Percentiles rank a stretch among this genome's conserved stretches.
phyloP scores from a whole-genome alignment of 2,888 invertebrate genomes.

The Dynastes grantii region DNA sequence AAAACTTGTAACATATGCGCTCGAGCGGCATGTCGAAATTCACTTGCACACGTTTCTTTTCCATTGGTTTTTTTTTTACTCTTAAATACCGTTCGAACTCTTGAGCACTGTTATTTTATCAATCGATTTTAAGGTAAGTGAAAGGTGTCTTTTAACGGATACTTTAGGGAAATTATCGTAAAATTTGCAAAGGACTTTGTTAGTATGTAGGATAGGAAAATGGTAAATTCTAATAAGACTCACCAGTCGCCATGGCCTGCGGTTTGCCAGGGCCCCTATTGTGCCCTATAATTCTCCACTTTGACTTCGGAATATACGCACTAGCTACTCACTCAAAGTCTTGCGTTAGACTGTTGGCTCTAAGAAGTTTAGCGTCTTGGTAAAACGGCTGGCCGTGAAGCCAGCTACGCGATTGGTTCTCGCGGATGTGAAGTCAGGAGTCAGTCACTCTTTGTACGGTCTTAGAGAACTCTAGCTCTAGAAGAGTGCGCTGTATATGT shows the following conservation, averaged over 20 bases:
- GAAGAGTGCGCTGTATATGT: slow-evolving; percentile 15
- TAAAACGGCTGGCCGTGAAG: slow-evolving; percentile 61
- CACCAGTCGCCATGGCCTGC: slow-evolving; percentile 68
- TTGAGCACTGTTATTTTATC: slow-evolving; percentile 33
- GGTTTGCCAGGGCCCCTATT: slow-evolving; percentile 65
- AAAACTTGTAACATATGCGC: neutral
- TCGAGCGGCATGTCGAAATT: neutral
- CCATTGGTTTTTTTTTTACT: slow-evolving; percentile 11
- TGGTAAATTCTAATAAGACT: slow-evolving; percentile 56
- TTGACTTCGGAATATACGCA: slow-evolving; percentile 60
- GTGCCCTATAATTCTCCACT: slow-evolving; percentile 65
- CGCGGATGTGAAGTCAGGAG: slow-evolving; percentile 51
- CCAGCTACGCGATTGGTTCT: slow-evolving; percentile 54
- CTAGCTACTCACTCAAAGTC: slow-evolving; percentile 67
- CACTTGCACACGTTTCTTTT: slow-evolving; percentile 41
- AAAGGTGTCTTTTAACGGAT: slow-evolving; percentile 40
- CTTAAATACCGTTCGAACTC: slow-evolving; percentile 37
- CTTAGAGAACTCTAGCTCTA: slow-evolving; percentile 41
- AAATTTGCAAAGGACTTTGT: neutral
- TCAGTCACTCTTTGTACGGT: slow-evolving; percentile 52
- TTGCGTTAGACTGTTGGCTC: slow-evolving; percentile 66
- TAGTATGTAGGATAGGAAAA: neutral
- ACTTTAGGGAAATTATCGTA: slow-evolving; percentile 1
- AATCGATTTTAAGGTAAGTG: slow-evolving; percentile 46
- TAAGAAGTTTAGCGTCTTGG: slow-evolving; percentile 62